A percentile compares a stretch with the other conserved stretches of the same genome.
phyloP scores from a whole-genome alignment of 2,888 invertebrate species.

The Melipona beecheii region DNA sequence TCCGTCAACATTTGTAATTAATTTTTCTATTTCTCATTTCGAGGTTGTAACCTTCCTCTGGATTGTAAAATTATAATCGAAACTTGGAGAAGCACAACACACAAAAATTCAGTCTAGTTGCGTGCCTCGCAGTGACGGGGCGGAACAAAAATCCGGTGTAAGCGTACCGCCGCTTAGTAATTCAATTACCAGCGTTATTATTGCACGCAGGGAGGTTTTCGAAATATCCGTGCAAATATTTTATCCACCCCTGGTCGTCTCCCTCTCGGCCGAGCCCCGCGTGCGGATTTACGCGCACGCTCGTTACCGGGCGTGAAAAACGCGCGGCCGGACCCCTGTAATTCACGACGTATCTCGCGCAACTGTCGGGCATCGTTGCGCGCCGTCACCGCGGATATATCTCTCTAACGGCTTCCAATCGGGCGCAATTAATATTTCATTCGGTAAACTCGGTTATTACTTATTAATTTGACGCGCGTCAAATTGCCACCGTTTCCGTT shows the following conservation, averaged over 20 bases:
- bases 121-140: too few species aligned
- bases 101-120: too few species aligned
- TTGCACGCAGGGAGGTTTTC: slow-evolving; percentile 30
- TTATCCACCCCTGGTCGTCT: slow-evolving; percentile 15
- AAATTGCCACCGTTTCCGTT: slow-evolving; percentile 37
- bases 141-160: background rate
- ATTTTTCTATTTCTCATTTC: too few species aligned
- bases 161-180: slow-evolving; percentile 44
- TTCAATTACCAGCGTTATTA: slow-evolving; percentile 39
- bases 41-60: too few species aligned
- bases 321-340: slow-evolving; percentile 9
- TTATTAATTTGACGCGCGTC: slow-evolving; percentile 50
- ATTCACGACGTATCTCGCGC: slow-evolving; percentile 12
- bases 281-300: background rate
- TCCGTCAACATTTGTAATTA: too few species aligned
- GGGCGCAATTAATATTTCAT: slow-evolving; percentile 53
- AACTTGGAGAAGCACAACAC: too few species aligned
- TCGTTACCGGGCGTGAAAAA: slow-evolving; percentile 14
- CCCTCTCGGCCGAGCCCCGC: background rate
- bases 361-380: background rate
- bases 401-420: slow-evolving; percentile 33
- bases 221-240: slow-evolving; percentile 33
- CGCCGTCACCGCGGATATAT: slow-evolving; percentile 8
- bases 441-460: slow-evolving; percentile 29
- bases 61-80: too few species aligned